Base-by-base conservation (phyloP, 1,140 invertebrate species). In the Octopus bimaculoides region DNA sequence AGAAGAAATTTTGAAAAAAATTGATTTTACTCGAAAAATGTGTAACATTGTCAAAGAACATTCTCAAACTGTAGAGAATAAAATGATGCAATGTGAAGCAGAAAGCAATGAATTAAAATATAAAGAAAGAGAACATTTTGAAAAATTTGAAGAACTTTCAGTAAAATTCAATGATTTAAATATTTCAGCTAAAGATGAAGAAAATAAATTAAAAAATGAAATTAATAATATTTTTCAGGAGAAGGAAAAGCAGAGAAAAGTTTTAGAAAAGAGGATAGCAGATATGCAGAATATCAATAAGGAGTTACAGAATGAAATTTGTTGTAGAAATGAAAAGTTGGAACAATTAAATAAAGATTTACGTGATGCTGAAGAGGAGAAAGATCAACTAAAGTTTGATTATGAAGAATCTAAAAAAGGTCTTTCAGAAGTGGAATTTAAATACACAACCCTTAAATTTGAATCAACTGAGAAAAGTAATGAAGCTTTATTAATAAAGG, bases 91-190 rank as follows among this genome's bases (percentile, higher is more conserved):
- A 84, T 82, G 84, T 84, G 83, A 86, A 81, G 81, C 83, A 78
- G 82, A 84, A 80, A 78, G 82, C 61, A 85, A 82, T 56, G 83
- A 85, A 81, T 81, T 85, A 69, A 85, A 85, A 79, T 82, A 84
- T 79, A 12, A 82, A n/a, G 84, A 82, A 77, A 84, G 84, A 56
- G 82, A 84, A 73, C 83, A 85, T 81, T 75, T 81, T 41, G 82
- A 83, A 71, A 84, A 86, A 26, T 85, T 84, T 85, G 82, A 86
- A 81, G 85, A 86, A 56, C 78, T 87, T 75, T 82, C 83, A 54
- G 75, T 74, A 61, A 79, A 82, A 76, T 87, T 87, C 78, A 83
- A 81, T 55, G 75, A 82, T n/a, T 75, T 87, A 53, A 78, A 87
- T 73, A 77, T 87, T 10, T 79, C 83, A 56, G 78, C 84, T 77